Base-by-base conservation (phyloP, 2,113 vertebrate genomes). In the Eidolon helvum region DNA sequence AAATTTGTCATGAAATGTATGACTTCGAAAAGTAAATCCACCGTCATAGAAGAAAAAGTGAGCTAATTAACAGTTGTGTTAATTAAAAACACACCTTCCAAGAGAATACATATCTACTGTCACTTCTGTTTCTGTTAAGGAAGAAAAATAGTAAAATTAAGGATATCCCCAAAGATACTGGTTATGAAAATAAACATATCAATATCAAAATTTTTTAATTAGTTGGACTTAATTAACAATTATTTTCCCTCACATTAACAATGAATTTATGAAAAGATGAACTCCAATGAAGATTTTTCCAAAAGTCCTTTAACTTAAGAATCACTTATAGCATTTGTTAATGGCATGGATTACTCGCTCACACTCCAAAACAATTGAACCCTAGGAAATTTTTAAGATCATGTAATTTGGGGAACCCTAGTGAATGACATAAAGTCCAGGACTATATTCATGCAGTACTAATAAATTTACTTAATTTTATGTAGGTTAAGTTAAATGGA, bases 211-310 rank as follows among this genome's bases (percentile, higher is more conserved):
- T 38, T 66, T 10, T 10, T 65, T 82, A 61, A 86, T 85, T 91
- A 78, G 63, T 79, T 88, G 43, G 48, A 82, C n/a, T 55, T 77
- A 75, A 61, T n/a, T 65, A 86, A 38, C 59, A 74, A 55, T 89
- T 84, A 33, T 94, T 93, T 90, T 87, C 8, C 24, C 38, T 89
- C 57, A 61, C n/a, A 35, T 55, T 90, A 92, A 74, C 55, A 80
- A 93, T 59, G 22, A 82, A 91, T 88, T 85, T n/a, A 72, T 86
- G 18, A 90, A 96, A 72, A 96, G 7, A 90, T 87, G 53, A 85
- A 74, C 7, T 61, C n/a, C 43, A 90, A n/a, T 92, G n/a, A 79
- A 91, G 66, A 79, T 10, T 69, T 71, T 88, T 92, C 28, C 74
- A 86, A 55, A 55, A 33, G 10, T 61, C 55, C 3, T 85, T 94